Conservation (phyloP, 2,113 vertebrate genomes). For the Paradisaea rubra region DNA sequence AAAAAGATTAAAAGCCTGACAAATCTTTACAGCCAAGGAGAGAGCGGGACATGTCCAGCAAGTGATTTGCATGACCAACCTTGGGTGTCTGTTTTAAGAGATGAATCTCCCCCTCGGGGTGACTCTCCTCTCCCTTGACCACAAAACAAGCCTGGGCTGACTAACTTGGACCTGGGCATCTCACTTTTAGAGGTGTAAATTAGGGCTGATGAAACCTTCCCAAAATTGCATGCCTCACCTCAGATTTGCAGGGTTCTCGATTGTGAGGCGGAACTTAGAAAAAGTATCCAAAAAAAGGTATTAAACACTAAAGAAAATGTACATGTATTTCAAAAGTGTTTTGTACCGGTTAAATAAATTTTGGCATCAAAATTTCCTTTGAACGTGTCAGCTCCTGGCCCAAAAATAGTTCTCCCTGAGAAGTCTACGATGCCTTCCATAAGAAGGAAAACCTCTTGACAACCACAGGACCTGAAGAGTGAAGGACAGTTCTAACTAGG, state of each 20-base stretch:
- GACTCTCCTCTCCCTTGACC: slow-evolving; percentile 5
- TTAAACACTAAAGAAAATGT: not conserved
- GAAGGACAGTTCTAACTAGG: not conserved
- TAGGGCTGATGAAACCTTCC: slow-evolving; percentile 12
- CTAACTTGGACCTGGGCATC: not conserved
- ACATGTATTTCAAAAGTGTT: fast-evolving
- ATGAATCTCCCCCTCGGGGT: not conserved
- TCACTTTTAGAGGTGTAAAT: not conserved
- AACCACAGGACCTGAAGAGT: not conserved
- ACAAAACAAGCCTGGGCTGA: slow-evolving; percentile 20
- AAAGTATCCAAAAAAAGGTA: not conserved
- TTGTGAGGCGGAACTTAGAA: not conserved
- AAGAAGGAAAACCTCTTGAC: not conserved
- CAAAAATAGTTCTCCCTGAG: not conserved
- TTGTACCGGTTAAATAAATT: not conserved
- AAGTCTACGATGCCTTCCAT: not conserved
- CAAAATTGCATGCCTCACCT: not conserved
- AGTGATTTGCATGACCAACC: not conserved
- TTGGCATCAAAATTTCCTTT: not conserved
- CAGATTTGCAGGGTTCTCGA: not conserved
- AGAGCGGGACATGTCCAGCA: not conserved
- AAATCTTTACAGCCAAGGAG: not conserved
- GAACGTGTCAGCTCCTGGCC: not conserved
- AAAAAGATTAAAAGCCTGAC: not conserved
- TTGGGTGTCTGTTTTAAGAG: not conserved